Conservation (phyloP, 2,113 vertebrate genomes). For the Piliocolobus tephrosceles region DNA sequence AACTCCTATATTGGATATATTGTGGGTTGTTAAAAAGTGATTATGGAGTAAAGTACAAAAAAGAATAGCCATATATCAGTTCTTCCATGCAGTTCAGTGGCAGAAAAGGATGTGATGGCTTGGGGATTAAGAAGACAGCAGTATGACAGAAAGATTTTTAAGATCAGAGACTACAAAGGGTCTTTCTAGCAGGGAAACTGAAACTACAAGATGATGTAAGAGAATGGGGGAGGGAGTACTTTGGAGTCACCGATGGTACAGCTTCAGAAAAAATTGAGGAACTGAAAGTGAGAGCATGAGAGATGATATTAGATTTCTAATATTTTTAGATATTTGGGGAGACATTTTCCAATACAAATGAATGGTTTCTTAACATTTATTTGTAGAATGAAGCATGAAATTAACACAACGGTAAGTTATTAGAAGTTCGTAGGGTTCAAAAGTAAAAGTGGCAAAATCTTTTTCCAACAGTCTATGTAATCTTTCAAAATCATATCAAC, state of each 20-base stretch:
- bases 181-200: neutral
- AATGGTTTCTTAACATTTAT: neutral
- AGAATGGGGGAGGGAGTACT: neutral
- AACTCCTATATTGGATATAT: neutral
- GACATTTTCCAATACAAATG: neutral
- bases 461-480: neutral
- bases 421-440: neutral
- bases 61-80: neutral
- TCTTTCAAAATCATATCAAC: constrained; percentile 13
- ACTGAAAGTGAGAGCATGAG: neutral
- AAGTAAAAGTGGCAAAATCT: neutral
- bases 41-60: neutral
- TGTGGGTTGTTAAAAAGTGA: neutral
- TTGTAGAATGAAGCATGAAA: constrained; percentile 11
- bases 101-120: neutral
- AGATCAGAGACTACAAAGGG: neutral
- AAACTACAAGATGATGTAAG: neutral
- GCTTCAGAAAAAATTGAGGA: neutral
- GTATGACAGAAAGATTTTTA: neutral
- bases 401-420: neutral
- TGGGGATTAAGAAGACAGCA: neutral
- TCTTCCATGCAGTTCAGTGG: neutral
- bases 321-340: neutral
- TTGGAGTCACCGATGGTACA: neutral
- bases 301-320: neutral